phyloP scores from a whole-genome alignment of 2,888 invertebrate genomes.

The Stenodera caucasica region DNA sequence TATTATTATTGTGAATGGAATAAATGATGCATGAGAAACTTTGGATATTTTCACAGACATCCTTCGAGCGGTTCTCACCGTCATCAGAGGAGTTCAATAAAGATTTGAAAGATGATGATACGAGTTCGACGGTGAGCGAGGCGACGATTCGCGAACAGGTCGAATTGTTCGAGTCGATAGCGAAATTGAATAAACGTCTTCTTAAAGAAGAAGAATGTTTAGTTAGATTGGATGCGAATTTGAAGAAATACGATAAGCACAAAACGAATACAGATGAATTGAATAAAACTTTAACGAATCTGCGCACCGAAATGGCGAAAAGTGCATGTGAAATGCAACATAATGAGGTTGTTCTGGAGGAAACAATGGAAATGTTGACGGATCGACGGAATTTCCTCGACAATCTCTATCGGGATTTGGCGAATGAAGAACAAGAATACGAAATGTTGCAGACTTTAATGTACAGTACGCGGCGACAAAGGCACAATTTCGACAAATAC shows the following conservation, averaged over 20 bases:
- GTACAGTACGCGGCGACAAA: constrained; percentile 44
- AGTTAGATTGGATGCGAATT: constrained; percentile 64
- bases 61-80: constrained; percentile 52
- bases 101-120: constrained; percentile 51
- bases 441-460: constrained; percentile 55
- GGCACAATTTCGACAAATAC: constrained; percentile 32
- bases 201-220: constrained; percentile 74
- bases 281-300: constrained; percentile 44
- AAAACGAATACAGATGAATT: constrained; percentile 45
- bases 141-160: constrained; percentile 65
- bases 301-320: constrained; percentile 53
- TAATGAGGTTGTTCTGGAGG: constrained; percentile 54
- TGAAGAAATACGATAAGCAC: constrained; percentile 55
- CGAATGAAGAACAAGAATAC: constrained; percentile 52
- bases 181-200: constrained; percentile 72
- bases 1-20: constrained; percentile 1
- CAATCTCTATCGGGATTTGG: constrained; percentile 49
- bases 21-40: neutral
- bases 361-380: constrained; percentile 50
- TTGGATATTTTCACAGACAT: constrained; percentile 37
- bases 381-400: constrained; percentile 47
- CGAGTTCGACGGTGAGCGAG: constrained; percentile 58
- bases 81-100: constrained; percentile 52
- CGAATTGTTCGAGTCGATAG: constrained; percentile 72
- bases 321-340: constrained; percentile 56